A percentile compares a stretch with the other conserved stretches of the same genome.
Evolutionary conservation across 1,140 invertebrate species (phyloP).

Genomic region (Lordiphosa clarofinis): DNA sequence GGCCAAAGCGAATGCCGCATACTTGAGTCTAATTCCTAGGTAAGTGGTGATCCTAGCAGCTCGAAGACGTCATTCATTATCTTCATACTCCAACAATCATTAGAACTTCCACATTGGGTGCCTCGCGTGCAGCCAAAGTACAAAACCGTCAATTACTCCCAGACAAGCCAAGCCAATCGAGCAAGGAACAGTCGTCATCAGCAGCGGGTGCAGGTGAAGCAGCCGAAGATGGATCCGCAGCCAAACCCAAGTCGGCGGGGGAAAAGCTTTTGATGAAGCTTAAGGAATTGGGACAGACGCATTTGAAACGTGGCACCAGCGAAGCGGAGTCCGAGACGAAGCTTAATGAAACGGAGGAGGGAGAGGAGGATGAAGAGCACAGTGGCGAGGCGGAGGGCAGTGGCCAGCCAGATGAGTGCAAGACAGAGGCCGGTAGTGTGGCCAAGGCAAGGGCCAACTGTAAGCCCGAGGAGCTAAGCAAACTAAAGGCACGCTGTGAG

Average conservation of each 20-base stretch:
- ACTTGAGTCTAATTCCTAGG: constrained; percentile 79
- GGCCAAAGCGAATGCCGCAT: constrained; percentile 81
- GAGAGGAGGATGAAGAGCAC: constrained; percentile 7
- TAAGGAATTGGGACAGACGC: constrained; percentile 56
- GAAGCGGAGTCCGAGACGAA: constrained; percentile 62
- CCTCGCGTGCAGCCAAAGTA: constrained; percentile 75
- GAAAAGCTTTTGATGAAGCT: constrained; percentile 64
- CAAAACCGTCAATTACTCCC: constrained; percentile 79
- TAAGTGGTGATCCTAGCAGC: background rate
- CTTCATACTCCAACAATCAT: background rate
- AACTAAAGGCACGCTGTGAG: constrained; percentile 86
- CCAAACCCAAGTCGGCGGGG: constrained; percentile 50
- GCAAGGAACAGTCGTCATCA: constrained; percentile 30
- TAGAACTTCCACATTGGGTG: constrained; percentile 76
- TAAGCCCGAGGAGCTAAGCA: constrained; percentile 89
- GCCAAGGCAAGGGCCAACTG: constrained; percentile 89
- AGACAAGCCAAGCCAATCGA: constrained; percentile 68
- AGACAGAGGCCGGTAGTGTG: constrained; percentile 78
- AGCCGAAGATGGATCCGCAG: constrained; percentile 44
- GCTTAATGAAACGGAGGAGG: constrained; percentile 64
- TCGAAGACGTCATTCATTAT: background rate
- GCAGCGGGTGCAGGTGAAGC: constrained; percentile 9
- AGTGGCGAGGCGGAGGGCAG: constrained; percentile 46
- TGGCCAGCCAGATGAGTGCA: constrained; percentile 34
- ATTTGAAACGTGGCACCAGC: constrained; percentile 49